A percentile compares a stretch with the other conserved stretches of the same genome.
These are phyloP conservation scores for Nibea coibor DNA, from an alignment of 2,113 vertebrate genomes.

Conservation along the genomic window DNA sequence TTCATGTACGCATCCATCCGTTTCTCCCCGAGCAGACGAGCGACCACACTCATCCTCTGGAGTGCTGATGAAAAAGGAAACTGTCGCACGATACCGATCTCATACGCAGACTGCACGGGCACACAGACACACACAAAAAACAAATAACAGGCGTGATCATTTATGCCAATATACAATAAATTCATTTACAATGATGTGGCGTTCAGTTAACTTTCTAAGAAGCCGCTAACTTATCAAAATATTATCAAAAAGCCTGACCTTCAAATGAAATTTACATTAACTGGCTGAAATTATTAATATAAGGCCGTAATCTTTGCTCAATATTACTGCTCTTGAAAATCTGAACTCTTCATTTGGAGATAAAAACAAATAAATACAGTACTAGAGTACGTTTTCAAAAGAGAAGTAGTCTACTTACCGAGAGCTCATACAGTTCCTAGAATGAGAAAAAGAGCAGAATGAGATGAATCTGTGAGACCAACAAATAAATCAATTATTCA, in stretches of 20 bases:
- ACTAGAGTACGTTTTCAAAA: not conserved
- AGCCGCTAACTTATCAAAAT: no score
- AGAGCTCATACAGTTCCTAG: slow-evolving; percentile 94
- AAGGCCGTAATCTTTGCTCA: not conserved
- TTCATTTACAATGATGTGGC: not conserved
- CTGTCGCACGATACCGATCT: slow-evolving; percentile 97
- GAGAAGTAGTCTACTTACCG: slow-evolving; percentile 84
- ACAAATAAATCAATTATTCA: not conserved
- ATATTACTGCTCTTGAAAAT: not conserved
- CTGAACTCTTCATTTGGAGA: not conserved
- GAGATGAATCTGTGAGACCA: not conserved
- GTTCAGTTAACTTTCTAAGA: no score
- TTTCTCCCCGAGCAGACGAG: slow-evolving; percentile 91
- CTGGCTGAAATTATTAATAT: not conserved
- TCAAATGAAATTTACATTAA: not conserved
- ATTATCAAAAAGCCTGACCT: not conserved
- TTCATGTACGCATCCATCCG: slow-evolving; percentile 97
- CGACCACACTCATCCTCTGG: slow-evolving; percentile 95
- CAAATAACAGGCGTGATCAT: not conserved
- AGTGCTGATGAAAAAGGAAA: slow-evolving; percentile 96
- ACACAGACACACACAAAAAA: not conserved
- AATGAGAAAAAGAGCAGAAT: slow-evolving; percentile 44
- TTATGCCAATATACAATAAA: not conserved
- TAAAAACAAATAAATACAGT: not conserved
- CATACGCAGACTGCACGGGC: slow-evolving; percentile 87